These are phyloP conservation scores for Hephaestus fuliginosus DNA, from an alignment of 2,797 vertebrate species.

Conservation along the genomic window DNA sequence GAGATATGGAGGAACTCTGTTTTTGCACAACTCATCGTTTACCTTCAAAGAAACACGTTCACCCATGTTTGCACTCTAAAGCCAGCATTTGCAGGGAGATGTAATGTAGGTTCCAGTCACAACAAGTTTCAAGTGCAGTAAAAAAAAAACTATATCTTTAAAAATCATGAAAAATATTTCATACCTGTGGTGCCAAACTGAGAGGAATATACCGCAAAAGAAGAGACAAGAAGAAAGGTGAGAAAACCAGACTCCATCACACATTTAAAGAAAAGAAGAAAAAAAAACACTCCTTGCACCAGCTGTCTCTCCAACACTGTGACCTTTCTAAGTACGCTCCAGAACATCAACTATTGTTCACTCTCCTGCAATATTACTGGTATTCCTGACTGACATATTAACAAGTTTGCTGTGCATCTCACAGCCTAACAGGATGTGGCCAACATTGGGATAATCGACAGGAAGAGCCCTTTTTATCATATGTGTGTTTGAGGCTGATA, in stretches of 20 bases:
- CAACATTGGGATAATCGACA: conserved; percentile 69
- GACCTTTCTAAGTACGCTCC: conserved; percentile 54
- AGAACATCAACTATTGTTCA: conserved; percentile 46
- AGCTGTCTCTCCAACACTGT: conserved; percentile 52
- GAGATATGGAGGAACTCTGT: background rate
- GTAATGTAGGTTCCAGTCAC: background rate
- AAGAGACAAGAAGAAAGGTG: conserved; percentile 60
- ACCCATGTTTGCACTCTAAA: conserved; percentile 7
- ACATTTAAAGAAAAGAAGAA: conserved; percentile 35
- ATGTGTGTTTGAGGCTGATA: conserved; percentile 72
- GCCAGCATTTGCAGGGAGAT: conserved; percentile 9
- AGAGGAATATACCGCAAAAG: conserved; percentile 48
- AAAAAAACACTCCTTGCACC: conserved; percentile 40
- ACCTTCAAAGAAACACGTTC: background rate
- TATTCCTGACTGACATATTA: conserved; percentile 70
- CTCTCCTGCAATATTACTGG: conserved; percentile 41
- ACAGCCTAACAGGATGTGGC: conserved; percentile 68
- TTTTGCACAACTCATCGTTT: conserved; percentile 8
- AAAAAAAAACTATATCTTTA: conserved; percentile 9
- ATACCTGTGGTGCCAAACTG: conserved; percentile 64
- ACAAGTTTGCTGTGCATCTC: conserved; percentile 48
- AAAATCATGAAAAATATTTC: conserved; percentile 30
- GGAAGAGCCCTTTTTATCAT: conserved; percentile 68
- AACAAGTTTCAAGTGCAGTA: conserved; percentile 6
- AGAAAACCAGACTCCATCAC: conserved; percentile 77